A percentile compares a stretch with the other conserved stretches of the same genome.
These are phyloP conservation scores for Auanema sp. DNA, from an alignment of 2,888 invertebrate genomes.

Conservation along the genomic window DNA sequence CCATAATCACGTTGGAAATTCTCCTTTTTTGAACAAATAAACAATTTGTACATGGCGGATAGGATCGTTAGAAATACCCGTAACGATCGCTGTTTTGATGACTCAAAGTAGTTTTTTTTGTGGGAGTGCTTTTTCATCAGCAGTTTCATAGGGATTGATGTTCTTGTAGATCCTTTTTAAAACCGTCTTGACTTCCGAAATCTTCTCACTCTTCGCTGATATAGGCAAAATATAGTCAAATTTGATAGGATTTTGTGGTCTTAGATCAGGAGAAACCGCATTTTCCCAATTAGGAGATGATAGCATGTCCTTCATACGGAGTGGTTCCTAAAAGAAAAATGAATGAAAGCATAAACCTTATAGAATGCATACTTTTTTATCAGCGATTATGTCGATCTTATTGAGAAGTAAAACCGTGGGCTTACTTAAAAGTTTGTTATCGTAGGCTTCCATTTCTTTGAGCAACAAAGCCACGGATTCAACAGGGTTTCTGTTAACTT, in stretches of 20 bases:
- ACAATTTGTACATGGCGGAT: too few species aligned
- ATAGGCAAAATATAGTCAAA: conserved; percentile 45
- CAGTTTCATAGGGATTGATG: conserved; percentile 12
- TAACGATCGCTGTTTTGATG: too few species aligned
- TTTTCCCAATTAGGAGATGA: conserved; percentile 25
- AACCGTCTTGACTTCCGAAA: conserved; percentile 35
- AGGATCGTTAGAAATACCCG: too few species aligned
- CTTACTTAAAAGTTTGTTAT: conserved; percentile 41
- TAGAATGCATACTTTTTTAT: conserved; percentile 6
- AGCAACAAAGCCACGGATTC: conserved; percentile 56
- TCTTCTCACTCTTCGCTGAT: conserved; percentile 41
- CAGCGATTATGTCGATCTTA: conserved; percentile 44
- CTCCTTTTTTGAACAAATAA: too few species aligned
- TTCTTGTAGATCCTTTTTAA: conserved; percentile 21
- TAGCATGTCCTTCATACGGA: background rate
- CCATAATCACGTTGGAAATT: too few species aligned
- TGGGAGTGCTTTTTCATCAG: too few species aligned
- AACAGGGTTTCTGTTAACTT: conserved; percentile 41
- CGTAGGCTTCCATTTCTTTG: conserved; percentile 51
- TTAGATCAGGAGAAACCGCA: conserved; percentile 28
- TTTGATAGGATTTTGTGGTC: conserved; percentile 38
- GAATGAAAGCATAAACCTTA: background rate
- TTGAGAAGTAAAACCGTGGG: conserved; percentile 52
- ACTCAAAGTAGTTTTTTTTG: too few species aligned
- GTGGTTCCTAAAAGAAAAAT: too few species aligned